phyloP scores from a whole-genome alignment of 92 coral and sea anemone species.

The Plumapathes pennacea region DNA sequence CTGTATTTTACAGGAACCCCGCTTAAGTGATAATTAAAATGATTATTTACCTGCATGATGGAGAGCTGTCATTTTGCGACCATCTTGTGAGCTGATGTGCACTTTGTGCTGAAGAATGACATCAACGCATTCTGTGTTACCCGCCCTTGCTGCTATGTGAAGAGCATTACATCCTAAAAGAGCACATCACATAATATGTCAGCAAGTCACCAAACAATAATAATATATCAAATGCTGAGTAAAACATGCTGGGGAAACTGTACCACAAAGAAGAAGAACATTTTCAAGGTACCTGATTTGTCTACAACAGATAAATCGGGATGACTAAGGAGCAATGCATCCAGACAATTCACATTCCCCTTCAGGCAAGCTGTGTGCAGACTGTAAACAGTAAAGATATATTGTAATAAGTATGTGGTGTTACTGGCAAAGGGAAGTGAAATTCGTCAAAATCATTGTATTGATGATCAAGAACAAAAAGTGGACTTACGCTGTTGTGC shows the following conservation, averaged over 20 bases:
- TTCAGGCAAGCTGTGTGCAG: constrained; percentile 77
- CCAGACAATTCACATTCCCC: constrained; percentile 81
- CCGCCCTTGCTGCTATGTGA: constrained; percentile 78
- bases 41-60: constrained; percentile 81
- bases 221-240: background rate
- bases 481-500: constrained; percentile 82
- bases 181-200: background rate
- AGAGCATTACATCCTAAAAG: constrained; percentile 75
- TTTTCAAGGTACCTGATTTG: constrained; percentile 64
- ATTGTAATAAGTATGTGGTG: background rate
- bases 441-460: too few relatives aligned
- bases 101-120: constrained; percentile 65
- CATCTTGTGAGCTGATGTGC: constrained; percentile 76
- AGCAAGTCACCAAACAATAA: too few relatives aligned
- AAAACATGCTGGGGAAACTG: too few relatives aligned
- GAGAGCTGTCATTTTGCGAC: constrained; percentile 85
- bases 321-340: constrained; percentile 61
- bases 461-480: too few relatives aligned
- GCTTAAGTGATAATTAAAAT: background rate
- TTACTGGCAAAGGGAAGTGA: background rate
- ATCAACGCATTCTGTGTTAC: constrained; percentile 57
- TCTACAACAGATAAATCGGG: constrained; percentile 80
- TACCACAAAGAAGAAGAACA: background rate
- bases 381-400: constrained; percentile 11
- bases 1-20: too few relatives aligned